Evolutionary conservation across 2,888 invertebrate species (phyloP).

Genomic region (Xestia sexstrigata): DNA sequence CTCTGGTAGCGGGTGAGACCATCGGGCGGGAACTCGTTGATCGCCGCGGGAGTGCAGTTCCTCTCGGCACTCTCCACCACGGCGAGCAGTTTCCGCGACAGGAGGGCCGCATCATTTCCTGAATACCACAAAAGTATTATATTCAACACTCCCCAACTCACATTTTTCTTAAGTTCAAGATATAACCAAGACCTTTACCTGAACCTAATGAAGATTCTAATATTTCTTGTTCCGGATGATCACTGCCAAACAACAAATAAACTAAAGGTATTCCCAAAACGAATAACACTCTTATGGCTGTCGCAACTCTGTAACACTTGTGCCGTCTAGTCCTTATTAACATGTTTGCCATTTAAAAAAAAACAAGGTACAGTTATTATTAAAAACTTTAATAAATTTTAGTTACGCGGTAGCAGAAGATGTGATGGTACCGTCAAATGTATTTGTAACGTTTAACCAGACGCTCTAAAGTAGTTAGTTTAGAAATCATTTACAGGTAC

Average conservation of each 20-base stretch:
- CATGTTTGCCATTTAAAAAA: constrained; percentile 84
- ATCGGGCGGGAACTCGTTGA: constrained; percentile 95
- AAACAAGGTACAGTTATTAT: constrained; percentile 21
- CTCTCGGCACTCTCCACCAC: constrained; percentile 68
- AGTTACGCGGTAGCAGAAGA: background rate
- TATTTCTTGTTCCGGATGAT: constrained; percentile 27
- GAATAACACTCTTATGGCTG: constrained; percentile 78
- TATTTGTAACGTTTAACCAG: constrained; percentile 83
- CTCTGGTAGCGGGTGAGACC: constrained; percentile 93
- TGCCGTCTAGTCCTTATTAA: constrained; percentile 85
- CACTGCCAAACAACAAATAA: constrained; percentile 73
- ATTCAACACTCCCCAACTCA: background rate
- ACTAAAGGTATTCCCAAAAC: constrained; percentile 80
- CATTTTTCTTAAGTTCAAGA: background rate
- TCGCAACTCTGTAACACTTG: constrained; percentile 76
- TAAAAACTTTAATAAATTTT: constrained; percentile 14
- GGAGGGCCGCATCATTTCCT: constrained; percentile 56
- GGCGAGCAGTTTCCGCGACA: constrained; percentile 77
- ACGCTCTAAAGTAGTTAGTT: constrained; percentile 77
- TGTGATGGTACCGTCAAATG: constrained; percentile 76
- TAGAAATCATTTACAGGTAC: constrained; percentile 53
- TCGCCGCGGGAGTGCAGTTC: constrained; percentile 94
- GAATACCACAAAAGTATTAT: constrained; percentile 32
- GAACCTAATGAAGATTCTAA: constrained; percentile 40
- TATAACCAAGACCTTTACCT: constrained; percentile 67